A percentile compares a stretch with the other conserved stretches of the same genome.
Conservation (phyloP, 2,113 vertebrate species). For the Lampris incognitus region DNA sequence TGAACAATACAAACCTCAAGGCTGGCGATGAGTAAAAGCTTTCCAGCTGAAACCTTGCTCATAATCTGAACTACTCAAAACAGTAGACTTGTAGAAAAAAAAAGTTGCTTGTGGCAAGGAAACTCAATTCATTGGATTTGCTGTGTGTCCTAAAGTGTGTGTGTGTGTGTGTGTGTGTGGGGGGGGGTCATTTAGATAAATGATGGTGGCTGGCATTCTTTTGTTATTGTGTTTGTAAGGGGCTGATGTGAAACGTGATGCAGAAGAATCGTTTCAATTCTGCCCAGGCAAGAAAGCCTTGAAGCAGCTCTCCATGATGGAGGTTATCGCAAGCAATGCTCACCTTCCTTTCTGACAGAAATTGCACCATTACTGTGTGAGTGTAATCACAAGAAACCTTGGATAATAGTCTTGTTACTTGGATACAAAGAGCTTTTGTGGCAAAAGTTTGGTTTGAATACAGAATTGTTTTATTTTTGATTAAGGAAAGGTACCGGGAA, state of each 20-base stretch:
- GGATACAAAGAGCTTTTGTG: background rate
- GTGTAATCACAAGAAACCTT: background rate
- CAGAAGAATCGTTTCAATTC: background rate
- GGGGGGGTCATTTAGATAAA: slow-evolving; percentile 29
- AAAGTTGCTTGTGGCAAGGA: slow-evolving; percentile 12
- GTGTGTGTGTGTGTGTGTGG: background rate
- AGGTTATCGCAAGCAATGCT: background rate
- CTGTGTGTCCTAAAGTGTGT: slow-evolving; percentile 16
- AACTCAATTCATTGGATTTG: slow-evolving; percentile 49
- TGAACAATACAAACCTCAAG: no score
- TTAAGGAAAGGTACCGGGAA: background rate
- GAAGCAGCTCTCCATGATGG: background rate
- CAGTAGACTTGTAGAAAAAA: slow-evolving; percentile 20
- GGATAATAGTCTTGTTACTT: background rate
- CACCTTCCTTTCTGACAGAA: no score
- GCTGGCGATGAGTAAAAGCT: no score
- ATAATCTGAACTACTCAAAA: slow-evolving; percentile 12
- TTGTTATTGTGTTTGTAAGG: background rate
- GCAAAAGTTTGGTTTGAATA: background rate
- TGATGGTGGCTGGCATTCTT: slow-evolving; percentile 16
- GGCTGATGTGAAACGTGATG: background rate
- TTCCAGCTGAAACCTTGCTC: background rate
- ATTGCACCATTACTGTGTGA: background rate
- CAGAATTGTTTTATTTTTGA: background rate
- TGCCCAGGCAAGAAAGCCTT: background rate